phyloP scores from a whole-genome alignment of 2,888 invertebrate species.

The Dusona sp. region DNA sequence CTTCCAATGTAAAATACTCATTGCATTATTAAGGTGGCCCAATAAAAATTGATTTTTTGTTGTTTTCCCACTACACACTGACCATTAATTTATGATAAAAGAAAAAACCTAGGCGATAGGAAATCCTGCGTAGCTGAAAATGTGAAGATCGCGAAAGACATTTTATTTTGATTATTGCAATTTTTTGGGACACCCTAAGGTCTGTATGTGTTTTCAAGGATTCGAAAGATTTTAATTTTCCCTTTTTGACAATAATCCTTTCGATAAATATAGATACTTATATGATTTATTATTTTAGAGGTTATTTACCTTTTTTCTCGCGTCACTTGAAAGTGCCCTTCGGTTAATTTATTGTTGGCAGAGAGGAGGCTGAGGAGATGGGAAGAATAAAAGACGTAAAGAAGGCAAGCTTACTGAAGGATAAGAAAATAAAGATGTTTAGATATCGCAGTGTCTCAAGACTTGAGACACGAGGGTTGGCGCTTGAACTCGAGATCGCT shows the following conservation, averaged over 20 bases:
- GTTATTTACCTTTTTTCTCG: constrained; percentile 43
- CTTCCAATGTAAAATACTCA: too few relatives aligned
- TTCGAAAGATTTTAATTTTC: neutral
- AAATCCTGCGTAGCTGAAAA: too few relatives aligned
- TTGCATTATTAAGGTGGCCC: too few relatives aligned
- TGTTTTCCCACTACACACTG: too few relatives aligned
- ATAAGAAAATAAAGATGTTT: constrained; percentile 32
- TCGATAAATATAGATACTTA: neutral
- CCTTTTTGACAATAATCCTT: neutral
- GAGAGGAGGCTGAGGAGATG: neutral
- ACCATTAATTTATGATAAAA: too few relatives aligned
- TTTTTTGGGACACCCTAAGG: too few relatives aligned
- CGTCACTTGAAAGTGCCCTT: constrained; percentile 52
- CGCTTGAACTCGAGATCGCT: constrained; percentile 15
- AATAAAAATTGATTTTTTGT: too few relatives aligned
- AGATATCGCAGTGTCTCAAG: constrained; percentile 23
- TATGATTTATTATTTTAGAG: neutral
- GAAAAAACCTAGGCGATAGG: too few relatives aligned
- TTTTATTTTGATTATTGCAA: too few relatives aligned
- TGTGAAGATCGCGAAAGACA: too few relatives aligned
- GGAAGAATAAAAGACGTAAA: constrained; percentile 10
- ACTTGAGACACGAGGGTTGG: neutral
- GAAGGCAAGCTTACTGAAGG: neutral
- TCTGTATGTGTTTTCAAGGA: neutral
- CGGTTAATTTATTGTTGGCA: constrained; percentile 62